phyloP scores from a whole-genome alignment of 2,888 invertebrate genomes.

The Vannuccia rotundouncinata region DNA sequence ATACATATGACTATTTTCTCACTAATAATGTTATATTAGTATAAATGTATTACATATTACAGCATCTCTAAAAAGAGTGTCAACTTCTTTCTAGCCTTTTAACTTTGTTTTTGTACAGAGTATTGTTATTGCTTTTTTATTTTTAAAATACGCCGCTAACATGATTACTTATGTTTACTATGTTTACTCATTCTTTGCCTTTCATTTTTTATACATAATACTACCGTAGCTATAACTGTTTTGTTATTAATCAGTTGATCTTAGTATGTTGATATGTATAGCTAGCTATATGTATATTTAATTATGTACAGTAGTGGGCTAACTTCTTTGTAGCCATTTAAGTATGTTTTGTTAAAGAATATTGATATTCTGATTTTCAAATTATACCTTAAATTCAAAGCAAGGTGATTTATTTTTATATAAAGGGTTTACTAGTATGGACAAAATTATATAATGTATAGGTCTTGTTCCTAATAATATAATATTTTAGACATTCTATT shows the following conservation, averaged over 20 bases:
- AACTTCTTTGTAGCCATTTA: constrained; percentile 23
- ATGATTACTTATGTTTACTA: too few relatives aligned
- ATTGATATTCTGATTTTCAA: constrained; percentile 26
- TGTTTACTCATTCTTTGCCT: constrained; percentile 23
- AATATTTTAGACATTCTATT: too few relatives aligned
- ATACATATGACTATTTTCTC: constrained; percentile 26
- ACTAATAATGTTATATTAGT: constrained; percentile 7
- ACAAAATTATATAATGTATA: too few relatives aligned
- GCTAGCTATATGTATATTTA: constrained; percentile 17
- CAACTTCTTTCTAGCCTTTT: too few relatives aligned
- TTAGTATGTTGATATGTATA: constrained; percentile 19
- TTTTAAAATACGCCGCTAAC: too few relatives aligned
- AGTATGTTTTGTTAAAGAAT: constrained; percentile 26
- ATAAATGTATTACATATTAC: too few relatives aligned
- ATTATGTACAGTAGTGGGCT: constrained; percentile 26
- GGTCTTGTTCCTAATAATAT: too few relatives aligned
- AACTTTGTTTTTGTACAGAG: too few relatives aligned
- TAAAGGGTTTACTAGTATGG: too few relatives aligned
- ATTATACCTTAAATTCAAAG: constrained; percentile 23
- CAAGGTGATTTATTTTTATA: constrained; percentile 23
- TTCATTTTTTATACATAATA: constrained; percentile 26
- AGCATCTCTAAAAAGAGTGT: too few relatives aligned
- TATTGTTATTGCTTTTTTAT: too few relatives aligned
- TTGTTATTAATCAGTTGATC: constrained; percentile 23
- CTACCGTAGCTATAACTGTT: constrained; percentile 23